Base-by-base conservation (phyloP, 2,888 invertebrate genomes). In the Neuroscelio doddi region DNA sequence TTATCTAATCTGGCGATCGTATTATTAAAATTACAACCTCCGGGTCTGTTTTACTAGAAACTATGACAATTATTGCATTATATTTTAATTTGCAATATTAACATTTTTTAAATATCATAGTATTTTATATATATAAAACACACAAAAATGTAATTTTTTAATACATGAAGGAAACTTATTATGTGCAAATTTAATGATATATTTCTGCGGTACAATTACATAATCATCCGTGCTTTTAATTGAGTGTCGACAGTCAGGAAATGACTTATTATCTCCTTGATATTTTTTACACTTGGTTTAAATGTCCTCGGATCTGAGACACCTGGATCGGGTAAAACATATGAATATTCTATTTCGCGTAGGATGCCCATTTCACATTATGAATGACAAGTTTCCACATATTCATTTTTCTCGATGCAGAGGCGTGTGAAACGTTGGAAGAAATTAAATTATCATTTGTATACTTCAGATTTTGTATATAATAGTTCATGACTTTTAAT, bases 301-400 rank as follows among this genome's bases (percentile, higher is more conserved):
- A 17, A 24, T 17, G 39, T 39, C 39, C 39, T 14, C 15, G 15
- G 15, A 1, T 34, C 12, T 14, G 3, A 39, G 15, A 17, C 39
- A 17, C 17, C 15, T 9, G 16, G 1, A 15, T 49, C 29, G 49
- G 50, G 52, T 62, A 45, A 63, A 53, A 57, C 44, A 38, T 49
- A 53, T 52, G 57, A 53, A 64, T 57, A 64, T 58, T 58, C 42
- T 39, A 57, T 53, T 32, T 17, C 30, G 58, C 58, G 64, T 64
- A 49, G 64, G 64, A 58, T 34, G 64, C 44, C 36, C 36, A 47
- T 51, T 57, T 57, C 39, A 53, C 57, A 38, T 49, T 44, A 17
- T 27, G 15, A 42, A 52, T 52, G 63, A 57, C 63, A 57, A 46
- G 36, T 57, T 38, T 57, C 47, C 56, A 21, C 39, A 34, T 14